These are phyloP conservation scores for Dryadula phaetusa DNA, from an alignment of 2,888 invertebrate genomes.

Conservation along the genomic window DNA sequence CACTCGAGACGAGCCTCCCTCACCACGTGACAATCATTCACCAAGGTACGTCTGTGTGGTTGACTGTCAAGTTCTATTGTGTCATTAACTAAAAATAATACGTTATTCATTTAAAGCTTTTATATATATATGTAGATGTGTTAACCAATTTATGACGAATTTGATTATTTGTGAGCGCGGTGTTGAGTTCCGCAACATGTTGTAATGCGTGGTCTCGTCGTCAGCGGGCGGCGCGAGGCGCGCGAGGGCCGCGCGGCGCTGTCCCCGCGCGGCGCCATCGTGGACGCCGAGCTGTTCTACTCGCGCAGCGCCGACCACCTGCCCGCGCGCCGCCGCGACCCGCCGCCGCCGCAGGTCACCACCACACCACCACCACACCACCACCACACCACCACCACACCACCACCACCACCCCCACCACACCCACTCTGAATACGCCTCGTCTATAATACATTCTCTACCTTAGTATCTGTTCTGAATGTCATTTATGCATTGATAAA, in stretches of 20 bases:
- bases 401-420: too few relatives aligned
- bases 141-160: too few relatives aligned
- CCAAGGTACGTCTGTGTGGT: constrained; percentile 63
- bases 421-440: too few relatives aligned
- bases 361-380: constrained; percentile 33
- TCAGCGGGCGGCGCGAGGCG: not conserved
- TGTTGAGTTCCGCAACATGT: not conserved
- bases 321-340: constrained; percentile 41
- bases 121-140: too few relatives aligned
- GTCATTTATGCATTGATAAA: too few relatives aligned
- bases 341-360: constrained; percentile 16
- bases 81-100: too few relatives aligned
- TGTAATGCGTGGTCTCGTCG: too few relatives aligned
- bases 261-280: constrained; percentile 73
- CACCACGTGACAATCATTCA: constrained; percentile 71
- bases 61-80: not conserved
- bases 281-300: constrained; percentile 73
- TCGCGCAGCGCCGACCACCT: constrained; percentile 56
- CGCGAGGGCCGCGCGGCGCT: constrained; percentile 61
- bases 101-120: too few relatives aligned
- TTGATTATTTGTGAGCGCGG: too few relatives aligned
- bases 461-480: too few relatives aligned
- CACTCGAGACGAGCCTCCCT: constrained; percentile 69
- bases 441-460: too few relatives aligned
- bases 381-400: too few relatives aligned